These are phyloP conservation scores for Drosophila mulleri DNA, from an alignment of 2,888 invertebrate species.

Conservation along the genomic window DNA sequence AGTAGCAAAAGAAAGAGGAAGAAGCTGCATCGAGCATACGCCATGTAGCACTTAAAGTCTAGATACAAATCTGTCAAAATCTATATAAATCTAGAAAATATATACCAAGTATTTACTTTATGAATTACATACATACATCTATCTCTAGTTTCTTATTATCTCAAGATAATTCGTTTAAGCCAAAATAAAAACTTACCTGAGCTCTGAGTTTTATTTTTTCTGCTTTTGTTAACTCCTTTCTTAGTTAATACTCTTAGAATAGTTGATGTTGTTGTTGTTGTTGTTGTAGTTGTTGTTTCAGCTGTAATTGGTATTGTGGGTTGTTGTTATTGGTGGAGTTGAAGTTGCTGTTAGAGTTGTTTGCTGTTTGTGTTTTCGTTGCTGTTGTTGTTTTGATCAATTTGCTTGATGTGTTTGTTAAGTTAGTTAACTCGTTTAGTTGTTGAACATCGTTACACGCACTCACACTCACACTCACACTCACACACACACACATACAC, in stretches of 20 bases:
- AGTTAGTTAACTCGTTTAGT: slow-evolving; percentile 28
- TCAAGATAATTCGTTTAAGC: background rate
- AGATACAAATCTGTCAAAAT: background rate
- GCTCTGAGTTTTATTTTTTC: slow-evolving; percentile 1
- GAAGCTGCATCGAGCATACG: background rate
- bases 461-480: slow-evolving; percentile 17
- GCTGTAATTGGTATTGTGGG: slow-evolving; percentile 4
- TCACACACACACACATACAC: background rate
- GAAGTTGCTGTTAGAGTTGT: slow-evolving; percentile 14
- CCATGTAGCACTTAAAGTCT: background rate
- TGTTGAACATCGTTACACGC: slow-evolving; percentile 20
- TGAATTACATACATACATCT: background rate
- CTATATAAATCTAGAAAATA: background rate
- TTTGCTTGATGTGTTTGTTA: slow-evolving; percentile 14
- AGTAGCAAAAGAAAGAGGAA: too few species aligned
- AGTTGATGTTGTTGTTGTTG: background rate
- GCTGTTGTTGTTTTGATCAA: slow-evolving; percentile 11
- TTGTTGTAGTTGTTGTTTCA: slow-evolving; percentile 5
- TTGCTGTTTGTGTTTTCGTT: slow-evolving; percentile 12
- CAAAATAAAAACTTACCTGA: slow-evolving; percentile 15
- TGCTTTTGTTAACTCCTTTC: slow-evolving; percentile 8
- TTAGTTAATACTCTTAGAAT: slow-evolving; percentile 3
- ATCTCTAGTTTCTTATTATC: background rate
- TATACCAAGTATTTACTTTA: background rate
- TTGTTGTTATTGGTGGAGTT: slow-evolving; percentile 10